Evolutionary conservation across 2,113 vertebrate genomes (phyloP), one percentile per base, ranked within the genome.

Genomic region (Anarrhichthys ocellatus): DNA sequence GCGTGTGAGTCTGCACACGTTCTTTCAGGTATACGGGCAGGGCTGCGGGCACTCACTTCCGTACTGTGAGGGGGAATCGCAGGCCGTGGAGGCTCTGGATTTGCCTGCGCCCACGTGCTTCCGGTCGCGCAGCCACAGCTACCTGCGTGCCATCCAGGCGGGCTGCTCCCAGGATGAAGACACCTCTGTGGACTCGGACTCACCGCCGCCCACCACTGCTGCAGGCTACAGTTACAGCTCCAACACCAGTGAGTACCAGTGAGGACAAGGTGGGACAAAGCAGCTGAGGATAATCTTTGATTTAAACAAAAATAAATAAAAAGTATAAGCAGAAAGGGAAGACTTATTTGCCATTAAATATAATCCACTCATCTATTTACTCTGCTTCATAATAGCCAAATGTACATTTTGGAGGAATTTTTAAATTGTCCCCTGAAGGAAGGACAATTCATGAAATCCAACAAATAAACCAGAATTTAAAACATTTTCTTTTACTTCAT

Each of bases 141-240:
- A 99, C 96, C 96, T 99, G 93, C 96, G 98, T 17, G 98, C 98
- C 90, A 99, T 99, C 94, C 98, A 99, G 94, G 98, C 98, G 0
- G 98, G 98, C 94, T 99, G 98, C 92, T 98, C 98, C 48, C 97
- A 99, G 94, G 98, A 99, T 6, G 98, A 99, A 56, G 98, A 99
- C 81, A 96, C 95, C 80, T 99, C 98, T 50, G 81, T 97, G 69
- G 96, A 96, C 89, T 99, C 98, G 54, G 96, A 98, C 86, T 98
- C 98, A n/a, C 97, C 97, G 0, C 97, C 97, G 0, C 96, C 96
- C 46, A 94, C 95, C 22, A 93, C 94, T 34, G 93, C 95, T 34
- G 93, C 95, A 89, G 94, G 96, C 84, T 96, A 96, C 88, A 96
- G 95, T 80, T 95, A 96, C 87, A 96, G 95, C 81, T 95, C 94